Evolutionary conservation across 2,113 vertebrate species (phyloP), one percentile per base, ranked within the genome.

Genomic region (Panurus biarmicus): DNA sequence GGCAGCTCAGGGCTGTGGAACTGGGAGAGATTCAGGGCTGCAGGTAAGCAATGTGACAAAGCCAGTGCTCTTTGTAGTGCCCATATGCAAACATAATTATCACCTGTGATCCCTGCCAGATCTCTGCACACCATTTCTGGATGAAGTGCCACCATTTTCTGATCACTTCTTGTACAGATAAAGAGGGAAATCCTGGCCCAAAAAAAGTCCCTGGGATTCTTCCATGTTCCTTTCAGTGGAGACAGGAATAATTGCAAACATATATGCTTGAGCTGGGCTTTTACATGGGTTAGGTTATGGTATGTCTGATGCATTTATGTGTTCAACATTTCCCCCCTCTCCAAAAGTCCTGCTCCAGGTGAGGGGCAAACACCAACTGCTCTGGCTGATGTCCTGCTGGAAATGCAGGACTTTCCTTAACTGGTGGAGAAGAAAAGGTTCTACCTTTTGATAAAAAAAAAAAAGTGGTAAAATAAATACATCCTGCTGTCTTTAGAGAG

Each of bases 391-490:
- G 3, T 75, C n/a, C 16, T 74, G 38, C 36, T 74, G 45, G 33
- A 93, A 75, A 23, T 12, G 1, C 31, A 87, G 36, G 72, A 47
- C n/a, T 78, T 72, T 25, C 64, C 38, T 84, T 47, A 89, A 76
- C 33, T 93, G 92, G 50, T 71, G 28, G 53, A 85, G 35, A 56
- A 36, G 58, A 53, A 58, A 60, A 71, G 35, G 58, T 85, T 93
- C 56, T 85, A 33, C 45, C 8, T 66, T 85, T 42, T 58, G 35
- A 7, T 42, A 4, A 25, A 50, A 42, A 4, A 25, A 50, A 42
- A 79, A 18, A 57, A 58, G 21, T 33, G 33, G 11, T 19, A 83
- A 93, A 76, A 89, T n/a, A 95, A 92, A 85, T 85, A 47, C 24
- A 25, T 72, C 12, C 9, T 91, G 29, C 9, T 69, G 88, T 50